A percentile compares a stretch with the other conserved stretches of the same genome.
Conservation (phyloP, 2,113 vertebrate species). For the zebrafish (Danio rerio) region GRCz12tu NC_133180.1:55102501-55103000, state of each 20-base stretch:
- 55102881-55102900: constrained; percentile 32
- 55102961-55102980: constrained; percentile 5
- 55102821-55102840: constrained; percentile 11
- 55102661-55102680: not conserved
- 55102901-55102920: not conserved
- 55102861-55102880: constrained; percentile 12
- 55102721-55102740: constrained; percentile 25
- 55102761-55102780: not conserved
- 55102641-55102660: constrained; percentile 1
- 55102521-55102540: not conserved
- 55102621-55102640: not conserved
- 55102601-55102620: not conserved
- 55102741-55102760: constrained; percentile 1
- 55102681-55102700: constrained; percentile 11
- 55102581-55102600: not conserved
- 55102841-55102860: constrained; percentile 11
- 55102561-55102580: not conserved
- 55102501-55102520: not conserved
- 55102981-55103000: not conserved
- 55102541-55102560: not conserved
- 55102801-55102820: not conserved
- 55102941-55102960: too few relatives aligned
- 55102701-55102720: constrained; percentile 59
- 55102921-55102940: constrained; percentile 20
- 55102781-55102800: constrained; percentile 6